Conservation (phyloP, 2,113 vertebrate species). For the Bubalus kerabau region DNA sequence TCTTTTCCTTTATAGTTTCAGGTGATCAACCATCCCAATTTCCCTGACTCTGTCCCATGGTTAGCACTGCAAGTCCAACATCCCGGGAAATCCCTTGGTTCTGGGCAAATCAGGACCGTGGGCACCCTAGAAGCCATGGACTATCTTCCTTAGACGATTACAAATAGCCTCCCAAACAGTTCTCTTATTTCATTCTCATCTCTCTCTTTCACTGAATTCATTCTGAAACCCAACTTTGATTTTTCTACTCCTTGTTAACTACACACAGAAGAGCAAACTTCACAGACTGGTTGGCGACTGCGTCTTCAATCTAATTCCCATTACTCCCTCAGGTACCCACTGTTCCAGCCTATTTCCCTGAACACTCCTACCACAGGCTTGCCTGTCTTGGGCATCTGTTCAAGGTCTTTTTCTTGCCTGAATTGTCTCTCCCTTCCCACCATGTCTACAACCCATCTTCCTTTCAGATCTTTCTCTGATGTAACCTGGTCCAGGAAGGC, state of each 20-base stretch:
- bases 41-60: neutral
- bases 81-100: neutral
- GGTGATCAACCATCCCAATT: neutral
- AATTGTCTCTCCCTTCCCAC: neutral
- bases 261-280: neutral
- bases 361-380: neutral
- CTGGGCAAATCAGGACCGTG: neutral
- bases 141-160: neutral
- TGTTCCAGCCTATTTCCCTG: neutral
- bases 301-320: neutral
- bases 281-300: neutral
- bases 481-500: neutral
- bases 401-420: neutral
- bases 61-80: neutral
- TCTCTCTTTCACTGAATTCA: neutral
- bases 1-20: neutral
- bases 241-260: neutral
- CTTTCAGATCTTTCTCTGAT: neutral
- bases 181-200: neutral
- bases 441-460: neutral
- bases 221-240: neutral
- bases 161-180: neutral
- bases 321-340: neutral
- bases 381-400: neutral
- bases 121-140: neutral